Evolutionary conservation across 2,888 invertebrate species (phyloP), one percentile per base, ranked within the genome.

Genomic region (Sussaba pulchella): DNA sequence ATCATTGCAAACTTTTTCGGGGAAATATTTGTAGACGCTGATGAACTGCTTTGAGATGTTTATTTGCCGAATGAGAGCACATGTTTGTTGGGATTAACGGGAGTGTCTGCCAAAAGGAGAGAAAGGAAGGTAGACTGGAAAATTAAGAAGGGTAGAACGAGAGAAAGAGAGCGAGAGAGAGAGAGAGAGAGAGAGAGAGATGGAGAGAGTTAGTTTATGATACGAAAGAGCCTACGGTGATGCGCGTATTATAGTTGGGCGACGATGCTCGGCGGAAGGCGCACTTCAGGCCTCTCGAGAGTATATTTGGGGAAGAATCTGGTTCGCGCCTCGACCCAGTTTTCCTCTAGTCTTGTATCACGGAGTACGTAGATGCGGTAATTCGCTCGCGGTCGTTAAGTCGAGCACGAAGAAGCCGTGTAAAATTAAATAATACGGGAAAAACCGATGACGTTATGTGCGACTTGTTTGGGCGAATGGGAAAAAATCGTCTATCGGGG

Each of bases 281-380:
- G 6, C 31, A 14, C 31, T 6, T n/a, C 14, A 57, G 24, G 41
- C n/a, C 24, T 39, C 41, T 24, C 41, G 41, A 41, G 41, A 24
- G 21, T 14, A 14, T 21, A 31, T 69, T 54, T 24, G 52, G 52
- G 39, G 21, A 41, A 64, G 57, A 64, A 36, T 26, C 63, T 54
- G 54, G 39, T 47, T 70, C n/a, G 26, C n/a, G 31, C 47, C 41
- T 26, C 78, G 78, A 70, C 73, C 78, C 57, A 79, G 39, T 74
- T 74, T 74, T 43, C 24, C 52, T 21, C 63, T 41, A 57, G 6
- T 19, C n/a, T 0, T n/a, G 24, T 54, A 24, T 26, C 12, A n/a
- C 43, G 3, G 14, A 2, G 19, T 12, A 9, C 39, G 5, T n/a
- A 9, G 47, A 19, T 2, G 17, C 12, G 17, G 6, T 50, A 19